Evolutionary conservation across 2,113 vertebrate genomes (phyloP).

Genomic region (Deroptyus accipitrinus): DNA sequence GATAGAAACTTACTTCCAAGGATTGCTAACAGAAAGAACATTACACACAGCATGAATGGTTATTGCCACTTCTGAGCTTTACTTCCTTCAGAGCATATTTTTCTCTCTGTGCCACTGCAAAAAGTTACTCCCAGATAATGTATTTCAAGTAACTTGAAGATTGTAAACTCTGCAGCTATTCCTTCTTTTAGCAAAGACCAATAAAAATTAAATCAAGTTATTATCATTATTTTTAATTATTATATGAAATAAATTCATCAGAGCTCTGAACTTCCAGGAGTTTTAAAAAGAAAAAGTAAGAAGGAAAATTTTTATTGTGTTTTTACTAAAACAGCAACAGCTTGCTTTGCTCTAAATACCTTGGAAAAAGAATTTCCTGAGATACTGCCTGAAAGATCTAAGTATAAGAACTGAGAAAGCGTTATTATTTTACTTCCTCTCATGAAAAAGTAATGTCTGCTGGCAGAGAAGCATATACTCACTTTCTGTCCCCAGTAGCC

Average conservation of each 20-base stretch:
- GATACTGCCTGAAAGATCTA: not conserved
- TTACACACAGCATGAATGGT: not conserved
- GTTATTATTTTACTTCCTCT: not conserved
- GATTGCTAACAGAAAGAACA: not conserved
- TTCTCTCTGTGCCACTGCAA: not conserved
- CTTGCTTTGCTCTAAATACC: not conserved
- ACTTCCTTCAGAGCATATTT: not conserved
- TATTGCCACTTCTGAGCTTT: not conserved
- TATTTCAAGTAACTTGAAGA: not conserved
- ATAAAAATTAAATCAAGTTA: not conserved
- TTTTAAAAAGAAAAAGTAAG: not conserved
- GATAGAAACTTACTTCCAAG: not conserved
- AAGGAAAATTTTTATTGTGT: not conserved
- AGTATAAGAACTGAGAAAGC: not conserved
- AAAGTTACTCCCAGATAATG: not conserved
- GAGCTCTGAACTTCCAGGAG: not conserved
- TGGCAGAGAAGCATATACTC: not conserved
- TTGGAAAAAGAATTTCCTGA: not conserved
- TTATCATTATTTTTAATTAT: not conserved
- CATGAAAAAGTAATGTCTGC: not conserved
- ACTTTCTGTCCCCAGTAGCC: not conserved
- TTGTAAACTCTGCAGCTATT: not conserved
- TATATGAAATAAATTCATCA: not conserved
- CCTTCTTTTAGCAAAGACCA: not conserved
- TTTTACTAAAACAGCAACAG: not conserved